These are phyloP conservation scores for Spialia ferax DNA, from an alignment of 2,888 invertebrate species.

Conservation along the genomic window DNA sequence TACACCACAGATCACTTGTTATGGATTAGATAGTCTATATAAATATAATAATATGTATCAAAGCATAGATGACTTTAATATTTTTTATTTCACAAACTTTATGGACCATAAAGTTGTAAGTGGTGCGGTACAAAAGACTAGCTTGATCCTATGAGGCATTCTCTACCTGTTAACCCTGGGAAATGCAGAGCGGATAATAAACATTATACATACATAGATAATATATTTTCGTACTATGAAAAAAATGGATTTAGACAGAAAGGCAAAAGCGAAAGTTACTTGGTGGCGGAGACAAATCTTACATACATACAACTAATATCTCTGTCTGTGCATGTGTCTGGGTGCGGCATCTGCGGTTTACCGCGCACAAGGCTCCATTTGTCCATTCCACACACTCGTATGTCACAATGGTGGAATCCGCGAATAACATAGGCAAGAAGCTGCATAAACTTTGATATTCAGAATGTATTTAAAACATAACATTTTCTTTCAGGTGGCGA, in stretches of 20 bases:
- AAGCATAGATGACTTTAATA: too few relatives aligned
- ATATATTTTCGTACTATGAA: too few relatives aligned
- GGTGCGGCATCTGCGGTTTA: constrained; percentile 13
- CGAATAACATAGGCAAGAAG: background rate
- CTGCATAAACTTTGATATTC: constrained; percentile 23
- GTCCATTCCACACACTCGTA: constrained; percentile 13
- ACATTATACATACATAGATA: too few relatives aligned
- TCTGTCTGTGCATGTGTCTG: background rate
- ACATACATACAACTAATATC: background rate
- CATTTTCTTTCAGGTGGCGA: constrained; percentile 65
- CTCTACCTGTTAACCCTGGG: too few relatives aligned
- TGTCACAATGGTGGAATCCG: constrained; percentile 26
- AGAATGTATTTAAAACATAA: constrained; percentile 1
- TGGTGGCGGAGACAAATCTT: background rate
- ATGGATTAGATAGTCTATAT: too few relatives aligned
- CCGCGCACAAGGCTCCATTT: constrained; percentile 26
- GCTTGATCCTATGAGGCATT: too few relatives aligned
- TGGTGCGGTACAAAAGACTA: too few relatives aligned
- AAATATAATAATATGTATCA: too few relatives aligned
- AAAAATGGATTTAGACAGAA: background rate
- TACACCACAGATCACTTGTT: too few relatives aligned
- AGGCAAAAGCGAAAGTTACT: background rate
- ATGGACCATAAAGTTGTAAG: too few relatives aligned
- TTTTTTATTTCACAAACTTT: too few relatives aligned
- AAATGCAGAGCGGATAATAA: too few relatives aligned